A percentile compares a stretch with the other conserved stretches of the same genome.
phyloP scores from a whole-genome alignment of 1,140 invertebrate species.

The Delia radicum region DNA sequence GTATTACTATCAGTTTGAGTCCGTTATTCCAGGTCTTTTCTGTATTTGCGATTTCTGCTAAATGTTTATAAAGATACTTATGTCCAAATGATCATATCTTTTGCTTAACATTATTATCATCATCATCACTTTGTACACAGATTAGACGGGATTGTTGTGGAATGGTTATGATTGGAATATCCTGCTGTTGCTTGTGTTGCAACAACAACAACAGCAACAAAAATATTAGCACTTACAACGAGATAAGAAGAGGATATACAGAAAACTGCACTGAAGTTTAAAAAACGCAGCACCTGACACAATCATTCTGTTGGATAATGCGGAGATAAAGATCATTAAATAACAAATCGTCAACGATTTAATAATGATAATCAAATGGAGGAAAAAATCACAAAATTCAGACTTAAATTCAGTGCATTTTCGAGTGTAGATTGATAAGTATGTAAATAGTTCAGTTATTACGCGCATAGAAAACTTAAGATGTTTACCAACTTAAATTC shows the following conservation, averaged over 20 bases:
- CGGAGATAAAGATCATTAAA: constrained; percentile 2
- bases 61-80: not conserved
- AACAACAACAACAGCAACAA: not conserved
- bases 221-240: not conserved
- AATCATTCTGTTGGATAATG: not conserved
- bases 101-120: too few species aligned
- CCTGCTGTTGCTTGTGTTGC: constrained; percentile 2
- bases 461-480: too few species aligned
- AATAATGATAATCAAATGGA: not conserved
- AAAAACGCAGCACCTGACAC: constrained; percentile 10
- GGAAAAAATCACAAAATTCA: too few species aligned
- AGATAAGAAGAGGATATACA: not conserved
- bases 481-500: too few species aligned
- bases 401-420: too few species aligned
- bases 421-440: not conserved
- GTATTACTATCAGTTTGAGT: not conserved
- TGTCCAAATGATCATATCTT: not conserved
- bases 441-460: too few species aligned
- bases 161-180: not conserved
- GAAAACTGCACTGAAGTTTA: not conserved
- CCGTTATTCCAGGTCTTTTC: too few species aligned
- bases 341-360: constrained; percentile 16
- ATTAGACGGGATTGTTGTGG: not conserved
- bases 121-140: not conserved
- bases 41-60: not conserved